Base-by-base conservation (phyloP, 2,113 vertebrate genomes). In the Hydrochoerus hydrochaeris region DNA sequence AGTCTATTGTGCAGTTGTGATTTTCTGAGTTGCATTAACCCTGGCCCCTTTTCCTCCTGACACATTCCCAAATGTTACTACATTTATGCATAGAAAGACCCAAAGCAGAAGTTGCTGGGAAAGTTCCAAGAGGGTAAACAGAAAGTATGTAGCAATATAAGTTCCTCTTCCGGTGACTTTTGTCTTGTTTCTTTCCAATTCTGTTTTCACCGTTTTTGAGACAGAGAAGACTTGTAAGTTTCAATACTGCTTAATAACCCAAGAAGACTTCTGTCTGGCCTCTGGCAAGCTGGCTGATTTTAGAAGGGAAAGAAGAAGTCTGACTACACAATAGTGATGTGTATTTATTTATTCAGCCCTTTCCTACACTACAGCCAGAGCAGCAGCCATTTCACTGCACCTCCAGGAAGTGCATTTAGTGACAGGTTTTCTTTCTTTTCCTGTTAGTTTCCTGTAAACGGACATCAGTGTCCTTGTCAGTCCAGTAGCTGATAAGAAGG, bases 361-460 rank as follows among this genome's bases (percentile, higher is more conserved):
- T 97, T 98, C 97, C 97, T 97, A 52, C 65, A 14, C 82, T 62
- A 83, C 75, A 80, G 71, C n/a, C 93, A 63, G 78, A 62, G 75
- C 60, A n/a, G 60, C 14, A 13, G 63, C 87, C 58, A 57, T 87
- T 92, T 94, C 90, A 95, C 73, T 85, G 95, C 16, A 32, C 90
- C 92, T 69, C 93, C 98, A 98, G 98, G 98, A 98, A 97, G 95
- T 90, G 77, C 73, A 92, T 69, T 96, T 78, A 97, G 95, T 49
- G 71, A 87, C 85, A 92, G 90, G 96, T 94, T 96, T 97, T 83
- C 96, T 95, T 96, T 96, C 95, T 95, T 97, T 97, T 97, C 98
- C 97, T 98, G 98, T 97, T 96, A 95, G 97, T 97, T 98, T 98
- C 97, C 97, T 97, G 96, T 38, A 58, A 95, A 97, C 96, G 95